Evolutionary conservation across 1,140 invertebrate species (phyloP), one percentile per base, ranked within the genome.

Genomic region (Dreissena rostriformis): DNA sequence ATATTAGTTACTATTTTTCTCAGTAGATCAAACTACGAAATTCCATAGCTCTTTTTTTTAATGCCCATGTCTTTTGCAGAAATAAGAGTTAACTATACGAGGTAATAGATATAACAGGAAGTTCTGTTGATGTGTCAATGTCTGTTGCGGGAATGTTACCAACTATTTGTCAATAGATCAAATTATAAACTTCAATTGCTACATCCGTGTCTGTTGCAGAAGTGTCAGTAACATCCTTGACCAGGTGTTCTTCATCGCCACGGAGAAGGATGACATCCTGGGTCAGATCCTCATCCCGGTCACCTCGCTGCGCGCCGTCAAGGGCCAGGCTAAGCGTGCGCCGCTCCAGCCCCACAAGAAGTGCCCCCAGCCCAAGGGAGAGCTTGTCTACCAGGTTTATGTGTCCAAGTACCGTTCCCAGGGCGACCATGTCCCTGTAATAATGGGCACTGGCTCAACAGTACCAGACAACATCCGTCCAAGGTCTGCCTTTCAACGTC

Each of bases 211-310:
- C 81, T 61, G 74, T 89, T 86, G 68, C 82, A 93, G 91, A 7
- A 79, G 86, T 70, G 88, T 92, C 0, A 53, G 80, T 22, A 89
- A 89, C 71, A 51, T 84, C 12, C 73, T 87, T 39, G 89, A 92
- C 75, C 87, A 91, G 72, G 87, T 91, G 8, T 92, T 91, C 85
- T 91, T 93, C 72, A 90, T 89, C 67, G 89, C 92, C 5, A 93
- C 90, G 22, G 92, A 93, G 65, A 92, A 91, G 72, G 91, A 92
- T 55, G 91, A 92, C 79, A 82, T 92, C 19, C 78, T 93, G 49
- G 92, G 92, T 29, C 91, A 92, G 72, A 81, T 93, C 10, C 78
- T 85, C 17, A 86, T 93, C 26, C 91, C 91, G 11, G 73, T 92
- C 1, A 84, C 87, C 22, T 91, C 87, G 8, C 85, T 89, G 28